Conservation (phyloP, 2,797 vertebrate genomes). For the Artibeus lituratus region DNA sequence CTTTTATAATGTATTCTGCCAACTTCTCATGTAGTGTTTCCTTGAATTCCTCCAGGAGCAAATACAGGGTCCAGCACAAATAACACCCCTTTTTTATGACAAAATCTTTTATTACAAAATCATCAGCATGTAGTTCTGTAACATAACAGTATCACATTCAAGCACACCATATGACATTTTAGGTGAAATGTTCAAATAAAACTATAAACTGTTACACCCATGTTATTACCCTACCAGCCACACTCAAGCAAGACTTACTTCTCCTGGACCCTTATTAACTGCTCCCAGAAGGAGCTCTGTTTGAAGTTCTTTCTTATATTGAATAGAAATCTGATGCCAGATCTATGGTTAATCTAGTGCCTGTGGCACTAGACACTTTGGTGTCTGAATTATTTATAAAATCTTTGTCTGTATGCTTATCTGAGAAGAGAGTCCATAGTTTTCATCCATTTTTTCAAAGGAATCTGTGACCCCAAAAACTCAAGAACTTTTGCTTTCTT, state of each 20-base stretch:
- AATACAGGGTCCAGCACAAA: neutral
- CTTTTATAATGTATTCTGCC: neutral
- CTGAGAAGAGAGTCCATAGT: neutral
- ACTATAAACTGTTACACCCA: too few species aligned
- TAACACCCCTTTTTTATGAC: too few species aligned
- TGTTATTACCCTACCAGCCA: too few species aligned
- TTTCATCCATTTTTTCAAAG: neutral
- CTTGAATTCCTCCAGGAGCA: neutral
- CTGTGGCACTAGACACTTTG: neutral
- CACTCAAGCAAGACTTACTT: too few species aligned
- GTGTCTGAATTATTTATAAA: neutral
- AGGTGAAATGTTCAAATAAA: too few species aligned
- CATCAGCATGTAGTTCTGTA: too few species aligned
- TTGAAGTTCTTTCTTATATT: neutral
- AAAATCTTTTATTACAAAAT: too few species aligned
- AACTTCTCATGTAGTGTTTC: neutral
- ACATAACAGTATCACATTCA: too few species aligned
- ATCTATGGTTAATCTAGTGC: neutral
- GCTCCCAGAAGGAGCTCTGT: neutral
- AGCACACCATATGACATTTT: too few species aligned
- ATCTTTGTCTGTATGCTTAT: neutral
- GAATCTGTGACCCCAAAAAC: neutral
- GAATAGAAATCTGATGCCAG: neutral
- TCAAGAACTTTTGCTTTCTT: neutral
- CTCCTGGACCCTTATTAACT: neutral